These are phyloP conservation scores for Brachypalpus laphriformis DNA, from an alignment of 2,888 invertebrate species.

Conservation along the genomic window DNA sequence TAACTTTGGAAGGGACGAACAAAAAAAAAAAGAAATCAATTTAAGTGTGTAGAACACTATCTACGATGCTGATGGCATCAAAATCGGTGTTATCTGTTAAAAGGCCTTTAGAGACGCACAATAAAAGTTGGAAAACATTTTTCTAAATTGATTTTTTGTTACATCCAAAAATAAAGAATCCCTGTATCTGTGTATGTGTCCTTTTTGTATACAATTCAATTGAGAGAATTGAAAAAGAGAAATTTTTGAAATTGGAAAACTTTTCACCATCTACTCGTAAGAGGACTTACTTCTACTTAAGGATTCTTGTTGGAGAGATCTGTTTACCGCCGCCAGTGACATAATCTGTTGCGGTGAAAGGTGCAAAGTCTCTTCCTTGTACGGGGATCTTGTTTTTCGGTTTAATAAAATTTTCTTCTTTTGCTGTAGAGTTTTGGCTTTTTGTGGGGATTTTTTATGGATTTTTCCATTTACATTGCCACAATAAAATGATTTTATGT, in stretches of 20 bases:
- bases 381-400: background rate
- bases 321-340: background rate
- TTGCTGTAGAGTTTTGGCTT: background rate
- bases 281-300: constrained; percentile 9
- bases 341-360: constrained; percentile 27
- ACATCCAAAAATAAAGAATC: background rate
- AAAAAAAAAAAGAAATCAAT: constrained; percentile 2
- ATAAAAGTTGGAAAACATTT: background rate
- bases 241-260: constrained; percentile 63
- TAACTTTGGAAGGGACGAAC: background rate
- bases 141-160: constrained; percentile 25
- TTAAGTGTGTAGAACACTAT: constrained; percentile 9
- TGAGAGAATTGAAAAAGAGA: constrained; percentile 33
- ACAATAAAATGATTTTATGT: constrained; percentile 58
- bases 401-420: background rate
- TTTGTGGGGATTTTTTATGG: constrained; percentile 27
- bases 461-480: constrained; percentile 30
- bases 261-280: constrained; percentile 31
- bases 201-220: constrained; percentile 16
- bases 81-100: background rate
- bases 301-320: background rate
- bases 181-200: background rate
- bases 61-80: background rate
- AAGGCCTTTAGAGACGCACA: background rate
- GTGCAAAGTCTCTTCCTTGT: constrained; percentile 33